Evolutionary conservation across 1,140 invertebrate species (phyloP), one percentile per base, ranked within the genome.

Genomic region (Gryon sp.): DNA sequence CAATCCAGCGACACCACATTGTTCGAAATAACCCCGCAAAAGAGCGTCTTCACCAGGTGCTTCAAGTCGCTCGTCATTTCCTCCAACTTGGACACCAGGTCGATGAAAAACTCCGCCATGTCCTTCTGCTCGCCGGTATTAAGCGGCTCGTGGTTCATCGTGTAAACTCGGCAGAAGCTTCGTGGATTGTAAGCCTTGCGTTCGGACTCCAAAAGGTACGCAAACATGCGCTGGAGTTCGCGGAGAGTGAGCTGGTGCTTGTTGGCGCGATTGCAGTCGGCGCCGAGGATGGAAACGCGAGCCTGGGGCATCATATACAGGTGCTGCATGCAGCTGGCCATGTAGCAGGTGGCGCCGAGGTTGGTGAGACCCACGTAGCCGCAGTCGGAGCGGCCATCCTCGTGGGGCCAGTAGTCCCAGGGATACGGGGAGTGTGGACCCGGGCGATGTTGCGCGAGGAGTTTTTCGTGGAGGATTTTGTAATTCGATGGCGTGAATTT

Each of bases 101-200:
- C 97, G 32, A 97, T 98, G 80, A 98, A 98, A 88, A 98, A 98
- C 87, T 99, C 97, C 0, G 97, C 97, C 97, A 99, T 99, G 82
- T 99, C 97, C 84, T 98, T 98, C 85, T 98, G 97, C 86, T 99
- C 97, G 0, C 96, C 96, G 0, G 97, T 98, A 84, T 99, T 99
- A 2, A 98, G 88, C 0, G 96, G 96, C 83, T 98, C 96, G 82
- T 97, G 95, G 83, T 98, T 96, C 97, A 99, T 98, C 24, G 96
- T 97, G 85, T 99, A 99, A 0, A 97, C 96, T 81, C 97, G 96
- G 88, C 97, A 98, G 83, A 99, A 98, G 75, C 95, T 97, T 11
- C 95, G 90, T 0, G 97, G 97, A 88, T 98, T 98, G 83, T 98
- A 98, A 0, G 97, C 95, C 87, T 98, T 98, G 26, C 97, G 90